These are phyloP conservation scores for Ophiodon elongatus DNA, from an alignment of 2,113 vertebrate species.

Conservation along the genomic window DNA sequence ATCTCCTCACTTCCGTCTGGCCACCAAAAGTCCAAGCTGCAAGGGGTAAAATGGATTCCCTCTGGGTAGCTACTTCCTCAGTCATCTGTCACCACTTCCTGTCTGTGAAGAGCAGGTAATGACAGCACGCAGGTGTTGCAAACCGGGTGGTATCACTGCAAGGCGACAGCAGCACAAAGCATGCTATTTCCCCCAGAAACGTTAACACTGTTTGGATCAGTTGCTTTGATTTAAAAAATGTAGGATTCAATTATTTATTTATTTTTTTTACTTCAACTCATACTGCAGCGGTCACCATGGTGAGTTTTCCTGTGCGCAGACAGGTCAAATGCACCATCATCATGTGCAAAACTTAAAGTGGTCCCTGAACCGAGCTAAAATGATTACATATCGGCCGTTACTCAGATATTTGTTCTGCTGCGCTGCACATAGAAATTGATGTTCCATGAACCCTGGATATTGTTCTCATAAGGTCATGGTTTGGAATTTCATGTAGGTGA, in stretches of 20 bases:
- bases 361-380: slow-evolving; percentile 58
- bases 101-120: slow-evolving; percentile 74
- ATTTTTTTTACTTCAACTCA: background rate
- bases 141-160: slow-evolving; percentile 72
- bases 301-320: background rate
- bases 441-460: slow-evolving; percentile 72
- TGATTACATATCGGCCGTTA: slow-evolving; percentile 70
- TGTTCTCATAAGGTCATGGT: slow-evolving; percentile 65
- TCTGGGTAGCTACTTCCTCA: slow-evolving; percentile 77
- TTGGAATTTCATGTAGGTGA: slow-evolving; percentile 70
- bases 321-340: slow-evolving; percentile 38
- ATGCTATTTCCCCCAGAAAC: background rate
- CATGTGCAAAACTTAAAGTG: slow-evolving; percentile 47
- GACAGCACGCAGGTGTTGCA: slow-evolving; percentile 80
- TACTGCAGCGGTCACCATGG: slow-evolving; percentile 3
- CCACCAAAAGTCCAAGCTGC: slow-evolving; percentile 50
- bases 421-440: slow-evolving; percentile 75
- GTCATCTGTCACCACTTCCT: slow-evolving; percentile 84
- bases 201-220: background rate
- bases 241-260: background rate
- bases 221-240: background rate
- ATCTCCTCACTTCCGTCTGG: slow-evolving; percentile 62
- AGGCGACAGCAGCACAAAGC: slow-evolving; percentile 35
- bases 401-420: slow-evolving; percentile 79
- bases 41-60: slow-evolving; percentile 62